Percentiles rank a stretch among this genome's conserved stretches.
phyloP scores from a whole-genome alignment of 2,888 invertebrate genomes.

The Eilema depressum region DNA sequence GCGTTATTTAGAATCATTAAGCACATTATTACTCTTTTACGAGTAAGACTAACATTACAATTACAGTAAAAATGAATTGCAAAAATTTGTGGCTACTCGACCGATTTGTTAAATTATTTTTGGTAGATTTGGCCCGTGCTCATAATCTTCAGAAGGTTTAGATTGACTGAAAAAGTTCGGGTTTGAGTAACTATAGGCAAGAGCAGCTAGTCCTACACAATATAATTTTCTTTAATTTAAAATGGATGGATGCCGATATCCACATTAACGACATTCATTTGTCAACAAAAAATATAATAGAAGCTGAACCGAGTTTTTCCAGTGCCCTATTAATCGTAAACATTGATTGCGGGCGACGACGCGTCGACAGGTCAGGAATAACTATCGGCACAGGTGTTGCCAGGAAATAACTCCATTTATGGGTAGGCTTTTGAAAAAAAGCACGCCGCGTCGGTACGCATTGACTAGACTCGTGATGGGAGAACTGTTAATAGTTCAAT shows the following conservation, averaged over 20 bases:
- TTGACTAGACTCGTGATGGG: conserved; percentile 49
- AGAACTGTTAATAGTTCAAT: conserved; percentile 63
- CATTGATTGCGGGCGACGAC: conserved; percentile 53
- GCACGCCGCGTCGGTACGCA: conserved; percentile 27
- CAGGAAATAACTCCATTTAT: conserved; percentile 59
- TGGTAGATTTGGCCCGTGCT: too few species aligned
- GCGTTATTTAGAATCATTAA: conserved; percentile 4
- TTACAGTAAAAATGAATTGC: too few species aligned
- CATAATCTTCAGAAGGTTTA: too few species aligned
- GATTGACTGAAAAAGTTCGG: too few species aligned
- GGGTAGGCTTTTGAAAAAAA: conserved; percentile 53
- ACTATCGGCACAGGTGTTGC: conserved; percentile 56
- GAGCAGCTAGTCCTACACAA: too few species aligned
- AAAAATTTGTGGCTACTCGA: too few species aligned
- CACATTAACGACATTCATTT: conserved; percentile 40
- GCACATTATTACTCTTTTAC: not conserved
- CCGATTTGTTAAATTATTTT: too few species aligned
- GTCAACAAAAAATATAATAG: conserved; percentile 45
- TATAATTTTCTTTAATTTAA: conserved; percentile 26
- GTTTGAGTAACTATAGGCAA: too few species aligned
- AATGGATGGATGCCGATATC: conserved; percentile 40
- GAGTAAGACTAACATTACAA: too few species aligned
- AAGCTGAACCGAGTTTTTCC: conserved; percentile 51
- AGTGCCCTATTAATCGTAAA: conserved; percentile 44
- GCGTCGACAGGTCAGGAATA: conserved; percentile 50